Evolutionary conservation across 2,888 invertebrate genomes (phyloP).

Genomic region (Eugnorisma glareosa): DNA sequence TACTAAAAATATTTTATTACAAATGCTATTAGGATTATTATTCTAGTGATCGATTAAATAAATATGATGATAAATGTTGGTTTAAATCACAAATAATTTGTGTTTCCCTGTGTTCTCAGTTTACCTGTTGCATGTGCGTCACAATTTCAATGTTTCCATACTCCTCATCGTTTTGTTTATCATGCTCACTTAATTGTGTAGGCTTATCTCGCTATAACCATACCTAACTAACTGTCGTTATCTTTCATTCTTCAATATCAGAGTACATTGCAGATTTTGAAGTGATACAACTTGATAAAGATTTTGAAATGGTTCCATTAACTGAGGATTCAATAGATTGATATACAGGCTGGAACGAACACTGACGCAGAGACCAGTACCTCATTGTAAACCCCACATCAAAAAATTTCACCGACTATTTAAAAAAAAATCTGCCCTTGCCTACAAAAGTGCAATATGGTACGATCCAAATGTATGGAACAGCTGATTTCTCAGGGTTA

Average conservation of each 20-base stretch:
- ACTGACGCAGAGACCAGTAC: background rate
- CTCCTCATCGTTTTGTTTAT: background rate
- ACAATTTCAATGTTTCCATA: conserved; percentile 16
- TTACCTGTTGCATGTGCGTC: conserved; percentile 41
- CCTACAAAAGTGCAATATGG: no score
- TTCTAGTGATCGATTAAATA: background rate
- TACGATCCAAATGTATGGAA: no score
- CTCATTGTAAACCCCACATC: background rate
- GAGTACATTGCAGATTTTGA: conserved; percentile 32
- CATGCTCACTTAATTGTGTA: conserved; percentile 20
- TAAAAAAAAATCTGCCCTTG: no score
- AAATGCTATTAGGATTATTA: conserved; percentile 35
- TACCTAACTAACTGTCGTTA: background rate
- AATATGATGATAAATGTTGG: conserved; percentile 7
- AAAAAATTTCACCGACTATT: no score
- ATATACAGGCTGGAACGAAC: background rate
- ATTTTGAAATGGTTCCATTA: background rate
- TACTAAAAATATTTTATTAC: conserved; percentile 4
- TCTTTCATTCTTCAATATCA: conserved; percentile 28
- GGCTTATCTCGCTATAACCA: conserved; percentile 28
- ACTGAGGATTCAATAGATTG: background rate
- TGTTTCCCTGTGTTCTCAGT: conserved; percentile 10
- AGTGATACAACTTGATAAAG: background rate
- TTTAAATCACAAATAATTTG: conserved; percentile 1
- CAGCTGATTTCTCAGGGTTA: no score